Evolutionary conservation across 2,888 invertebrate species (phyloP).

Genomic region (Ephialtes manifestator): DNA sequence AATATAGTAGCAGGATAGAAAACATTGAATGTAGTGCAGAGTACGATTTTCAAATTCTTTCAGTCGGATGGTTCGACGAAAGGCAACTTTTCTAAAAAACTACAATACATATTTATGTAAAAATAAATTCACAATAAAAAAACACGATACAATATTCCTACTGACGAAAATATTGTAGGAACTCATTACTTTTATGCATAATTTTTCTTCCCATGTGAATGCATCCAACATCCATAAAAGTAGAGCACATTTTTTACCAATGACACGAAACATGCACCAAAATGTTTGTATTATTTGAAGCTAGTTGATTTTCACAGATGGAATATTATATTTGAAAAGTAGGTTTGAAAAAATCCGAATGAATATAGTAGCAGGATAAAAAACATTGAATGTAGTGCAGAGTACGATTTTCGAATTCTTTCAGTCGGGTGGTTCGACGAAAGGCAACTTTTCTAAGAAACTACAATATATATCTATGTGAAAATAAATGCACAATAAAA

Average conservation of each 20-base stretch:
- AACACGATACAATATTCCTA: no score
- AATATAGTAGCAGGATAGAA: conserved; percentile 16
- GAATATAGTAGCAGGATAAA: conserved; percentile 16
- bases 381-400: conserved; percentile 30
- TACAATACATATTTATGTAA: no score
- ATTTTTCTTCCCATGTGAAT: no score
- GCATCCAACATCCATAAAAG: no score
- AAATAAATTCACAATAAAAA: no score
- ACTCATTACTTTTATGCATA: no score
- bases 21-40: conserved; percentile 28
- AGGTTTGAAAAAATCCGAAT: not conserved
- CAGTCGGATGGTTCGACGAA: conserved; percentile 40
- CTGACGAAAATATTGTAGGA: no score
- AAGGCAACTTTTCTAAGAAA: conserved; percentile 23
- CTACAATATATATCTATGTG: no score
- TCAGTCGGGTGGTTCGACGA: conserved; percentile 40
- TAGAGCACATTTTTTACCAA: not conserved
- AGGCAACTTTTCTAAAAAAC: conserved; percentile 23
- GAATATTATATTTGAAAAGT: not conserved
- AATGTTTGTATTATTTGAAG: conserved; percentile 4
- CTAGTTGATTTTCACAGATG: not conserved
- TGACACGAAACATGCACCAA: not conserved
- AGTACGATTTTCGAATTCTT: conserved; percentile 40
- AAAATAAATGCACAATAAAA: no score
- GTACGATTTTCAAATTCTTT: conserved; percentile 39